Evolutionary conservation across 2,113 vertebrate genomes (phyloP).

Genomic region (Fulica atra): DNA sequence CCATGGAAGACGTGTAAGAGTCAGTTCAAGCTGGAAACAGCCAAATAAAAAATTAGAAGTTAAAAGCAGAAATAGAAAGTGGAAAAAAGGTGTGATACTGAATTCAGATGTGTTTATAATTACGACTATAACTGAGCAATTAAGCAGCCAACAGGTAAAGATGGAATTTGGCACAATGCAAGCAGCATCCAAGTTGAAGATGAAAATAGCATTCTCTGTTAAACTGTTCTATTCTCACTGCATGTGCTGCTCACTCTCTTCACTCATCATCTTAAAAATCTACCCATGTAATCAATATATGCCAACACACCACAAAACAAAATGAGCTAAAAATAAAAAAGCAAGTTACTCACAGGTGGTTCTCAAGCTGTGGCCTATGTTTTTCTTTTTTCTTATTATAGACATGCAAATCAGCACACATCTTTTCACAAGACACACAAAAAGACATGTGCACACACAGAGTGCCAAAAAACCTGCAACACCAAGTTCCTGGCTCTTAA

Average conservation of each 20-base stretch:
- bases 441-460: neutral
- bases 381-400: neutral
- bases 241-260: neutral
- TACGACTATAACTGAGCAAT: neutral
- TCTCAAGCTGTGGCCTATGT: neutral
- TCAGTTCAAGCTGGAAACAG: neutral
- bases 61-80: neutral
- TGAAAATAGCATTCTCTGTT: neutral
- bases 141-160: neutral
- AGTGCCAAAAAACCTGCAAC: neutral
- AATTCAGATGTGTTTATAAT: neutral
- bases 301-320: constrained; percentile 17
- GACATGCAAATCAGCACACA: neutral
- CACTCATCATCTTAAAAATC: constrained; percentile 13
- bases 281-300: constrained; percentile 1
- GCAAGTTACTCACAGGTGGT: constrained; percentile 11
- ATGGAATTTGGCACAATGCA: neutral
- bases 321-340: constrained; percentile 20
- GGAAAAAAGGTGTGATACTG: neutral
- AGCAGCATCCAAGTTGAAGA: neutral
- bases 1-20: neutral
- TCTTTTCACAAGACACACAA: neutral
- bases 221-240: neutral
- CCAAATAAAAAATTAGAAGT: neutral
- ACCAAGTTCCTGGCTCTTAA: neutral